phyloP scores from a whole-genome alignment of 2,888 invertebrate species.

The Lydus trimaculatus region DNA sequence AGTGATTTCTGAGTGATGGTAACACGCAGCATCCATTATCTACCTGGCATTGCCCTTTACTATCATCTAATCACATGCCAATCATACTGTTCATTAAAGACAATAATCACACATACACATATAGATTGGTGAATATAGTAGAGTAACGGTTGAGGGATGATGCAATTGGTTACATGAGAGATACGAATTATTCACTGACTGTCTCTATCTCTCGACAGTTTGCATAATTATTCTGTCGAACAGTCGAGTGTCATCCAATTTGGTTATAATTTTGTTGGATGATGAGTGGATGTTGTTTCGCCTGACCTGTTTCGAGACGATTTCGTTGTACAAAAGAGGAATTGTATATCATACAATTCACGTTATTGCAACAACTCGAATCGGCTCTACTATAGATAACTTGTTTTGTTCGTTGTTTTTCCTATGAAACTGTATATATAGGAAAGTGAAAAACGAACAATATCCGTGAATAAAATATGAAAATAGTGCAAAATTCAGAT shows the following conservation, averaged over 20 bases:
- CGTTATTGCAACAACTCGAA: background rate
- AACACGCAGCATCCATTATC: slow-evolving; percentile 56
- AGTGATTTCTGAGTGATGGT: slow-evolving; percentile 50
- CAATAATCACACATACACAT: slow-evolving; percentile 20
- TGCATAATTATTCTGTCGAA: slow-evolving; percentile 16
- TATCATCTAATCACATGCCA: slow-evolving; percentile 48
- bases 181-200: background rate
- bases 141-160: background rate
- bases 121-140: background rate
- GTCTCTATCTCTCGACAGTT: slow-evolving; percentile 9
- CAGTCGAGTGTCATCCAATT: slow-evolving; percentile 19
- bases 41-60: slow-evolving; percentile 43
- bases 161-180: slow-evolving; percentile 1
- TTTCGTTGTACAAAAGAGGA: background rate
- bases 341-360: slow-evolving; percentile 3
- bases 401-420: background rate
- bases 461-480: background rate
- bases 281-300: background rate
- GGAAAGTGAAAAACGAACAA: background rate
- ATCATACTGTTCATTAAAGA: slow-evolving; percentile 48
- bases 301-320: slow-evolving; percentile 6
- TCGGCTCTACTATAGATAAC: background rate
- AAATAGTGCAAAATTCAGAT: background rate
- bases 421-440: background rate
- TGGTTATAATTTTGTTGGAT: slow-evolving; percentile 16